Percentiles rank a stretch among this genome's conserved stretches.
Evolutionary conservation across 2,797 vertebrate species (phyloP).

Genomic region (Heteromormyrus szaboi): DNA sequence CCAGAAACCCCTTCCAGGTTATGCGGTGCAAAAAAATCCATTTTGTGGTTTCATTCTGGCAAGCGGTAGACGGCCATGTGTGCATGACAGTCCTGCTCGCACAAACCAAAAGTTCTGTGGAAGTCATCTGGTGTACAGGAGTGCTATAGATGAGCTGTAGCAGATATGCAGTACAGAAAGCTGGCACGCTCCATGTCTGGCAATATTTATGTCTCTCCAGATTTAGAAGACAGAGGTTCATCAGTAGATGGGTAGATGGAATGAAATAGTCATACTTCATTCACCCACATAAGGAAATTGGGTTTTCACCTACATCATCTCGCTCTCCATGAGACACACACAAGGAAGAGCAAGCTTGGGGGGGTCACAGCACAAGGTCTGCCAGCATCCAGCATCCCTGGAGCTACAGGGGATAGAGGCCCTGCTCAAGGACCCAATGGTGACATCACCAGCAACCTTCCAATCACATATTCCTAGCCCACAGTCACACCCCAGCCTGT

Average conservation of each 20-base stretch:
- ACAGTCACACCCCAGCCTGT: neutral
- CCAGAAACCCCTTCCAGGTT: neutral
- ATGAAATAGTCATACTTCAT: neutral
- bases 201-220: neutral
- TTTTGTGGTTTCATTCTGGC: neutral
- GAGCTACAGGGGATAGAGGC: neutral
- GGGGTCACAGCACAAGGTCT: neutral
- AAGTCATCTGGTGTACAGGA: neutral
- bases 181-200: neutral
- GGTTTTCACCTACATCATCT: neutral
- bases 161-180: neutral
- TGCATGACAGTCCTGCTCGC: neutral
- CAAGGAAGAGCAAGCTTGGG: neutral
- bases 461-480: neutral
- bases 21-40: neutral
- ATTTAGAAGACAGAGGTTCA: neutral
- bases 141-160: neutral
- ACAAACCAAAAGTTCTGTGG: slow-evolving; percentile 6
- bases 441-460: neutral
- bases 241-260: neutral
- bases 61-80: neutral
- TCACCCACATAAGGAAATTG: neutral
- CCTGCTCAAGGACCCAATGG: neutral
- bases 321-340: neutral
- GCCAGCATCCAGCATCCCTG: neutral